These are phyloP conservation scores for Spermophilus dauricus DNA, from an alignment of 2,113 vertebrate genomes.

Conservation along the genomic window DNA sequence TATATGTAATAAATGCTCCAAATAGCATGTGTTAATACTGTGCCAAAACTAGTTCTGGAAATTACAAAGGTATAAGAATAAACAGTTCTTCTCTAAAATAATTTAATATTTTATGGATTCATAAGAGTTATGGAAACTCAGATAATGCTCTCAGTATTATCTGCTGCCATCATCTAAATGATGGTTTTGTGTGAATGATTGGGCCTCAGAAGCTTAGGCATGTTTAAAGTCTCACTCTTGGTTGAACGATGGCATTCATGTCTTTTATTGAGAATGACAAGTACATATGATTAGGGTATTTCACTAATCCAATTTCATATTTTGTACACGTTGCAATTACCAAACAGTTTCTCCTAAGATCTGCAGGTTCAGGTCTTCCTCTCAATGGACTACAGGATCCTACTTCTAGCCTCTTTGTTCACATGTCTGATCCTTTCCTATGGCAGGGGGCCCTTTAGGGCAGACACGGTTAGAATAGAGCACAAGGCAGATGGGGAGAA, in stretches of 20 bases:
- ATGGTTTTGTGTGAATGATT: background rate
- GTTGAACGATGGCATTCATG: background rate
- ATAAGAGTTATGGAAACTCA: background rate
- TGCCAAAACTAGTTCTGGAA: background rate
- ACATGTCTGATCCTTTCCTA: background rate
- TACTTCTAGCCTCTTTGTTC: background rate
- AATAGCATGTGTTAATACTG: background rate
- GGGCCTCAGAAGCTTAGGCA: background rate
- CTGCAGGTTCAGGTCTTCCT: background rate
- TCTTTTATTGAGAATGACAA: background rate
- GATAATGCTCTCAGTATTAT: background rate
- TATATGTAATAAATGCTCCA: background rate
- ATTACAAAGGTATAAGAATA: background rate
- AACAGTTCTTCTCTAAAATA: slow-evolving; percentile 5
- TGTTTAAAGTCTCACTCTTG: background rate
- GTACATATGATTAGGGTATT: background rate
- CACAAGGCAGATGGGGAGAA: no score
- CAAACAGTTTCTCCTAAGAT: background rate
- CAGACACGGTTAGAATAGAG: fast-evolving
- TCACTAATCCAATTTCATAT: background rate
- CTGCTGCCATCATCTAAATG: background rate
- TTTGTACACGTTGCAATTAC: background rate
- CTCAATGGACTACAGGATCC: background rate
- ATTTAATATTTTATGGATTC: background rate
- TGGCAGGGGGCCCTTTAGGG: background rate